phyloP scores from a whole-genome alignment of 30 jellyfish, hydroid and myxozoan genomes.

The Hydractinia echinata region DNA sequence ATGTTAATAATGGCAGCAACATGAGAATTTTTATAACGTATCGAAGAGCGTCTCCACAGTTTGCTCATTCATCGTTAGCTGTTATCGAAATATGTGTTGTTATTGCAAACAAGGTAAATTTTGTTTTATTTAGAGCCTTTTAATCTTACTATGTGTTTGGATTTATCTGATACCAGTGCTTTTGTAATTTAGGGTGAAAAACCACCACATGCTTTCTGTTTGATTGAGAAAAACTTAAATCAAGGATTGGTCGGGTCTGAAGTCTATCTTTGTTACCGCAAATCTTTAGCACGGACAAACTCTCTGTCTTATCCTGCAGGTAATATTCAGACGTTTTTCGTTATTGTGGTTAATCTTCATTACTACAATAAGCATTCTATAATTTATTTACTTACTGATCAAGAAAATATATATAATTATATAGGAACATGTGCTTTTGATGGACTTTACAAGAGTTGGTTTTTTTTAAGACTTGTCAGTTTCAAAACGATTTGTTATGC shows the following conservation, averaged over 20 bases:
- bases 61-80: constrained; percentile 91
- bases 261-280: constrained; percentile 85
- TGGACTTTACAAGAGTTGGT: too few species aligned
- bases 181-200: constrained; percentile 73
- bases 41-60: constrained; percentile 94
- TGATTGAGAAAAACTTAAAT: constrained; percentile 68
- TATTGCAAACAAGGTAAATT: constrained; percentile 71
- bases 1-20: constrained; percentile 90
- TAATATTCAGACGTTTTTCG: not conserved
- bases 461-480: too few species aligned
- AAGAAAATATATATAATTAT: too few species aligned
- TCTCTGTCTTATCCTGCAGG: constrained; percentile 93
- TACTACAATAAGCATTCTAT: not conserved
- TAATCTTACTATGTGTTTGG: not conserved
- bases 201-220: constrained; percentile 96
- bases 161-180: not conserved
- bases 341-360: not conserved
- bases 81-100: constrained; percentile 79
- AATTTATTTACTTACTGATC: too few species aligned
- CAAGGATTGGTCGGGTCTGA: constrained; percentile 99
- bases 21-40: constrained; percentile 83
- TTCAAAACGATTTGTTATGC: too few species aligned
- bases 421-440: too few species aligned
- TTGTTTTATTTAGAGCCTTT: not conserved
- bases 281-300: constrained; percentile 86